phyloP scores from a whole-genome alignment of 2,888 invertebrate genomes.

The Apodemia mormo region DNA sequence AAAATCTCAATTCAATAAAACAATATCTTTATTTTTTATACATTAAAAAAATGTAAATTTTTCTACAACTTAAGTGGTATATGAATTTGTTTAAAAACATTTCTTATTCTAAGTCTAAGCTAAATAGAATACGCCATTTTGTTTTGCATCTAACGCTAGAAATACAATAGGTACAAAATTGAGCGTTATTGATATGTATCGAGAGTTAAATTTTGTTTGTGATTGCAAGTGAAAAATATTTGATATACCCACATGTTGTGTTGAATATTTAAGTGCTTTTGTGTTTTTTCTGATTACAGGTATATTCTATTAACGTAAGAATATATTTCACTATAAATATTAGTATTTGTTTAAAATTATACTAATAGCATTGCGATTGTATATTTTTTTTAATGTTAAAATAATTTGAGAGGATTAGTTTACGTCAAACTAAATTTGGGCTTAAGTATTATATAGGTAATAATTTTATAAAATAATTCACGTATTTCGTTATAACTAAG shows the following conservation, averaged over 20 bases:
- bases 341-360: background rate
- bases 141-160: constrained; percentile 74
- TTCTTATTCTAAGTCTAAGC: constrained; percentile 61
- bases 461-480: background rate
- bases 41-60: constrained; percentile 25
- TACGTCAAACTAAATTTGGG: background rate
- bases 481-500: background rate
- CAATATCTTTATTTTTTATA: constrained; percentile 25
- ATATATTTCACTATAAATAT: constrained; percentile 15
- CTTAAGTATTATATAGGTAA: background rate
- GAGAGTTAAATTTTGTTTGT: constrained; percentile 58
- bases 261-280: constrained; percentile 17
- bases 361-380: background rate
- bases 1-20: constrained; percentile 34
- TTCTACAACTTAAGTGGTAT: constrained; percentile 48
- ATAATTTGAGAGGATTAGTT: too few relatives aligned
- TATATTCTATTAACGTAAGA: constrained; percentile 14
- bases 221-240: constrained; percentile 14
- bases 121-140: constrained; percentile 67
- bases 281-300: constrained; percentile 17
- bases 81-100: constrained; percentile 47
- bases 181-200: constrained; percentile 80
- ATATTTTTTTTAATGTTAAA: background rate
- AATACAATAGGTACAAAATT: constrained; percentile 78
- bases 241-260: constrained; percentile 17